Conservation (phyloP, 2,888 invertebrate genomes). For the Agonopterix subpropinquella region DNA sequence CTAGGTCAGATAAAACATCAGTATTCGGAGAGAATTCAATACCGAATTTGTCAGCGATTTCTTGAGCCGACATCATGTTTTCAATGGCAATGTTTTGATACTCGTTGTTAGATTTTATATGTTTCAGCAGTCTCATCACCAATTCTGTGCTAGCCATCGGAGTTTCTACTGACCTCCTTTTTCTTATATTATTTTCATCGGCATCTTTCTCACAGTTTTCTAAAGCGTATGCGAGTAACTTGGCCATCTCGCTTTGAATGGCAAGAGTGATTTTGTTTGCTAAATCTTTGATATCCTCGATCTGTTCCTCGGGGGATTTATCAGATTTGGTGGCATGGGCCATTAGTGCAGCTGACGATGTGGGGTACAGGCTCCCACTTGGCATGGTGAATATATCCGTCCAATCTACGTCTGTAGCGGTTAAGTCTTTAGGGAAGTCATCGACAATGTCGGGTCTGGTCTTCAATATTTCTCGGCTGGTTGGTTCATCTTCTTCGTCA, state of each 20-base stretch:
- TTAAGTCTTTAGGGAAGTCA: constrained; percentile 27
- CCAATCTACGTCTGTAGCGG: constrained; percentile 35
- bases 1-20: constrained; percentile 55
- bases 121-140: constrained; percentile 52
- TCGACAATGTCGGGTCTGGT: constrained; percentile 22
- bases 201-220: constrained; percentile 25
- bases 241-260: constrained; percentile 53
- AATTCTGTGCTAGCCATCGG: constrained; percentile 57
- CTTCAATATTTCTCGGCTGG: constrained; percentile 19
- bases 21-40: constrained; percentile 58
- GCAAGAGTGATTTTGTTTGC: constrained; percentile 45
- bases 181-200: constrained; percentile 34
- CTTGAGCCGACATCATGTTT: constrained; percentile 68
- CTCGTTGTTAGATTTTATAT: constrained; percentile 62
- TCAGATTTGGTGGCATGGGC: constrained; percentile 40
- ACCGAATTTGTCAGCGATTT: constrained; percentile 64
- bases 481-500: constrained; percentile 15
- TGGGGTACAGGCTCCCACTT: constrained; percentile 28
- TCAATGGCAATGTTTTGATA: constrained; percentile 67
- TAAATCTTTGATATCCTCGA: constrained; percentile 53
- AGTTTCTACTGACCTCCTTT: constrained; percentile 47
- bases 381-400: constrained; percentile 39
- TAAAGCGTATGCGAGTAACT: constrained; percentile 45
- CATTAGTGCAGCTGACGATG: constrained; percentile 50
- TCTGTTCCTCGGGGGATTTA: constrained; percentile 53